Conservation (phyloP, 2,113 vertebrate species). For the Megaleporinus macrocephalus region DNA sequence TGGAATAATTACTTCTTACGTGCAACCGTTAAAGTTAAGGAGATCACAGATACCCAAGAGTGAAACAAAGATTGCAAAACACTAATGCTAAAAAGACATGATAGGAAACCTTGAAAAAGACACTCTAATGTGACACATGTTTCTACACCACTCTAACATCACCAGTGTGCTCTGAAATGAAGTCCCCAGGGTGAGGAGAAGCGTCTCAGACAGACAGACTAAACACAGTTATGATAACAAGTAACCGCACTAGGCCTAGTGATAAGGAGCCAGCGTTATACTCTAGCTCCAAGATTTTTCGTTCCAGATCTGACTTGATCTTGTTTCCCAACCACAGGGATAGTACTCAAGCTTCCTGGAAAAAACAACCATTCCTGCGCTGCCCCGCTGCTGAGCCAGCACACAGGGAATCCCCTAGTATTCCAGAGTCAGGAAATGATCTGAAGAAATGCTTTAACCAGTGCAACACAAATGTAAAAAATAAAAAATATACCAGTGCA, state of each 20-base stretch:
- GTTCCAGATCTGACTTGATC: not conserved
- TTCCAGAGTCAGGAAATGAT: slow-evolving; percentile 3
- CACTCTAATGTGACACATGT: not conserved
- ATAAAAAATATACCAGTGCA: no score
- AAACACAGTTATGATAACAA: not conserved
- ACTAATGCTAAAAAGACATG: not conserved
- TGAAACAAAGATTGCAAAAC: not conserved
- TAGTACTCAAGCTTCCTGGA: slow-evolving; percentile 44
- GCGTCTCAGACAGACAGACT: not conserved
- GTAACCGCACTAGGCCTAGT: not conserved
- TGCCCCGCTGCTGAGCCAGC: slow-evolving; percentile 36
- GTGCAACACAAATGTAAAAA: no score
- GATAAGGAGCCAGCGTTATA: not conserved
- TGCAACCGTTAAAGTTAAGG: not conserved
- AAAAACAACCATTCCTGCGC: slow-evolving; percentile 19
- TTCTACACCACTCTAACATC: not conserved
- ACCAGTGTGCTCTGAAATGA: not conserved
- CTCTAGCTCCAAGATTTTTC: not conserved
- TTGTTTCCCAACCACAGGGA: slow-evolving; percentile 21
- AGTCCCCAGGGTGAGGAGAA: not conserved
- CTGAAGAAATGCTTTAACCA: not conserved
- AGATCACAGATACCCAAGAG: not conserved
- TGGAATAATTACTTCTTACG: not conserved
- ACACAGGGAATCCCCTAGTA: slow-evolving; percentile 58
- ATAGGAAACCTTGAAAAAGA: not conserved